A percentile compares a stretch with the other conserved stretches of the same genome.
Evolutionary conservation across 2,797 vertebrate species (phyloP).

Genomic region (Phrynocephalus vlangalii): DNA sequence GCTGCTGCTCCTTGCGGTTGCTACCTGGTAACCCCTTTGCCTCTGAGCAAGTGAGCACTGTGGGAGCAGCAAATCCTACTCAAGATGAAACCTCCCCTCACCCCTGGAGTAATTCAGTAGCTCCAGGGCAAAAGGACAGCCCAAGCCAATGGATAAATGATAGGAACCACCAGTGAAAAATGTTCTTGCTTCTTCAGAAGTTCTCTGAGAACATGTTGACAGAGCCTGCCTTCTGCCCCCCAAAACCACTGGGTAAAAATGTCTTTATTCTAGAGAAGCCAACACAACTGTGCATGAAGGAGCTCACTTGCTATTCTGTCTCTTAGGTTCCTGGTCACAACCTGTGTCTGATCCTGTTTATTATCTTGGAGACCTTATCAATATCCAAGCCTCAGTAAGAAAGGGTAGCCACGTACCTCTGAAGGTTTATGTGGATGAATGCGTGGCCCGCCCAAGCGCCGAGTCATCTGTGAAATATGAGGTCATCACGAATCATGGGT

Average conservation of each 20-base stretch:
- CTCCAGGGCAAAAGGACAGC: not conserved
- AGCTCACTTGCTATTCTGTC: not conserved
- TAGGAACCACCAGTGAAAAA: not conserved
- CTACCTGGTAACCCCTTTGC: not conserved
- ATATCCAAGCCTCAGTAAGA: slow-evolving; percentile 33
- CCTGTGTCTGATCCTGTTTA: not conserved
- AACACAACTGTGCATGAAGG: not conserved
- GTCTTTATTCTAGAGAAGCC: not conserved
- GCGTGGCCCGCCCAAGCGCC: not conserved
- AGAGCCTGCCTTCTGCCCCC: accelerated
- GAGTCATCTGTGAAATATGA: accelerated
- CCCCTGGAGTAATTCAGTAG: not conserved
- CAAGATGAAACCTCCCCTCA: not conserved
- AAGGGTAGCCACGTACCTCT: not conserved
- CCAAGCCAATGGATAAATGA: not conserved
- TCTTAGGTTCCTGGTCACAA: slow-evolving; percentile 41
- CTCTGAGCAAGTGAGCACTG: not conserved
- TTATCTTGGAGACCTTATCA: slow-evolving; percentile 45
- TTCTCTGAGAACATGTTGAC: not conserved
- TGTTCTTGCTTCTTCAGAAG: not conserved
- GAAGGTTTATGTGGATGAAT: slow-evolving; percentile 29
- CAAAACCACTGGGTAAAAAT: not conserved
- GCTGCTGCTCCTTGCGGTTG: not conserved
- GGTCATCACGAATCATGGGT: slow-evolving; percentile 28
- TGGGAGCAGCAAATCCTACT: not conserved